Evolutionary conservation across 1,140 invertebrate genomes (phyloP).

Genomic region (Scaptomyza graminum): DNA sequence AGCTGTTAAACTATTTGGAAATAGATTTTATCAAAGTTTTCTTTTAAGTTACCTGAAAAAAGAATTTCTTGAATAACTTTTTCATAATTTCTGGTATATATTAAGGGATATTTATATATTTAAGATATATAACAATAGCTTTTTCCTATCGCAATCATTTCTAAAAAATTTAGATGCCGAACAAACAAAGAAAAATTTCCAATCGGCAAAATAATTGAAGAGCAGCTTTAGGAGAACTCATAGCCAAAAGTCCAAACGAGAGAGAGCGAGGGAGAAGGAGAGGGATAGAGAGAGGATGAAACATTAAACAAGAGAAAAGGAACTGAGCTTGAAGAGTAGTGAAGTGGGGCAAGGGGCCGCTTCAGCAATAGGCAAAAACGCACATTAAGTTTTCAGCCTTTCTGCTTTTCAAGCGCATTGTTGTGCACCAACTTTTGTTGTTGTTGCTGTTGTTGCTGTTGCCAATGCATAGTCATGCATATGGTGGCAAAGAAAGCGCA

Average conservation of each 20-base stretch:
- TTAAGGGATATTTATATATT: neutral
- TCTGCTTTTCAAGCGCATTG: slow-evolving; percentile 57
- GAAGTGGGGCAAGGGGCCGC: slow-evolving; percentile 20
- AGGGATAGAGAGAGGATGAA: neutral
- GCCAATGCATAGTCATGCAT: slow-evolving; percentile 22
- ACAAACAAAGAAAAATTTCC: slow-evolving; percentile 42
- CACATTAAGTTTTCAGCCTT: slow-evolving; percentile 72
- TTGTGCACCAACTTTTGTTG: slow-evolving; percentile 32
- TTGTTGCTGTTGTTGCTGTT: slow-evolving; percentile 35
- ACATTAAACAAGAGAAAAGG: slow-evolving; percentile 6
- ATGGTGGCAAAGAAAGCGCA: slow-evolving; percentile 68
- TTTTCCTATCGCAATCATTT: slow-evolving; percentile 12
- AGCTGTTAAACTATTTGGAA: no score
- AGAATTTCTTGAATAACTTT: no score
- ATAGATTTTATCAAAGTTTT: no score
- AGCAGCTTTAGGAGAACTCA: slow-evolving; percentile 38
- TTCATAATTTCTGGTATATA: no score
- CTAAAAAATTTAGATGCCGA: slow-evolving; percentile 20
- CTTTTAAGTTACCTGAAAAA: no score
- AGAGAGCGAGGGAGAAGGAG: neutral
- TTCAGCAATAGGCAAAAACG: slow-evolving; percentile 40
- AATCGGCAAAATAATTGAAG: slow-evolving; percentile 51
- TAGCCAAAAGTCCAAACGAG: slow-evolving; percentile 9
- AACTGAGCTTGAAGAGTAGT: neutral
- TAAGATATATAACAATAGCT: neutral